Evolutionary conservation across 2,888 invertebrate genomes (phyloP), one percentile per base, ranked within the genome.

Genomic region (Proisotoma minuta): DNA sequence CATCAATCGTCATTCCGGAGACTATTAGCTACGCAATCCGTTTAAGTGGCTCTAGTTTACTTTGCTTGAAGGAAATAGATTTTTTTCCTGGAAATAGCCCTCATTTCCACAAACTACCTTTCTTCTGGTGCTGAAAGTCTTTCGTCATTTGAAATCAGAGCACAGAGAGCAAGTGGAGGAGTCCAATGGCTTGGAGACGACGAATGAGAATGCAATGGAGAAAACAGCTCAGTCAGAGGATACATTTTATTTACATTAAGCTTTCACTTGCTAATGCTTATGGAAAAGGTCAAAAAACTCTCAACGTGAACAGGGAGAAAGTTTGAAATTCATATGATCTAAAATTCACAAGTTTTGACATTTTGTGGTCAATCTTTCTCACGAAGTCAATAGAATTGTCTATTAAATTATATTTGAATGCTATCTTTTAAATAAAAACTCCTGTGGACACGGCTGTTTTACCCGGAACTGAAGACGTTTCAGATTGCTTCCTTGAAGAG

Each of bases 91-190:
- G 39, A 54, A 54, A 54, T 54, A 34, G 39, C 53, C 39, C 18
- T 54, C 53, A 54, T 54, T 54, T 54, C 53, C 53, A 27, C 39
- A 54, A 54, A 54, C 39, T 54, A 29, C 53, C 53, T 54, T 23
- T 54, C 23, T 5, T 29, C 39, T 28, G 10, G 27, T 39, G 39
- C 22, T 39, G 39, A 29, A 39, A 54, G 53, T 54, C 53, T 23
- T 52, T 52, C 29, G 28, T 28, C 52, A 52, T 52, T 18, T 28
- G 5, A 26, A 52, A 26, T 24, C 52, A n/a, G n/a, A n/a, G n/a
- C n/a, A n/a, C n/a, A n/a, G n/a, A n/a, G n/a, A n/a, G n/a, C n/a
- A n/a, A n/a, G n/a, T n/a, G n/a, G n/a, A 34, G 34, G 34, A 8
- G 34, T 34, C 34, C 8, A n/a, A n/a, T n/a, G n/a, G n/a, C n/a